Base-by-base conservation (phyloP, 2,888 invertebrate species). In the Tuberolachnus salignus region DNA sequence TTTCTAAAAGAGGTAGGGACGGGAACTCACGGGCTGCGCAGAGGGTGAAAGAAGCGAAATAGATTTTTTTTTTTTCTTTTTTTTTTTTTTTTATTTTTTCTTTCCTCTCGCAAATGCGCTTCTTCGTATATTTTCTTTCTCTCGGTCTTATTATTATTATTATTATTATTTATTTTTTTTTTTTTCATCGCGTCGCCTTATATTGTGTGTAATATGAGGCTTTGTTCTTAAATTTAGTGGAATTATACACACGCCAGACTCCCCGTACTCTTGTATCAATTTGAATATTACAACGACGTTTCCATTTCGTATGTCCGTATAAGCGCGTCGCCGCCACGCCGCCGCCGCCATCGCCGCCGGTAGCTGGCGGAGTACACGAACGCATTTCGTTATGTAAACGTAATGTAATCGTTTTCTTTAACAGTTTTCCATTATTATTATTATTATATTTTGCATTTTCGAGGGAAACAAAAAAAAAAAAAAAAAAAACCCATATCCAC, bases 141-240 rank as follows among this genome's bases (percentile, higher is more conserved):
- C 16, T 51, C 51, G 1, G 26, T 72, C n/a, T 61, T 21, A n/a
- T n/a, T n/a, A n/a, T n/a, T n/a, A n/a, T n/a, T n/a, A n/a, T n/a
- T n/a, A n/a, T n/a, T n/a, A n/a, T n/a, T n/a, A n/a, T n/a, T n/a
- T n/a, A n/a, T n/a, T 10, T 49, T 42, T 51, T 81, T 80, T 75
- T 80, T 80, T 67, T 81, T 80, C 67, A 63, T 81, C 78, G 70
- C 63, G 74, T 72, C 69, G 71, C 44, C 55, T 59, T 64, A 64
- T 74, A 74, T 74, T 64, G 67, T 67, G 80, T 71, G 59, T 59
- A 69, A 67, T 67, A 69, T 59, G 78, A 78, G 78, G 81, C 72
- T 78, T 81, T 81, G 81, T 80, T 81, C 81, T 72, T 72, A 78
- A 78, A 69, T 81, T 70, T 59, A 72, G 74, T 70, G 71, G 74